Percentiles rank a stretch among this genome's conserved stretches.
phyloP scores from a whole-genome alignment of 92 coral and sea anemone genomes.

The Parazoanthus darwini region DNA sequence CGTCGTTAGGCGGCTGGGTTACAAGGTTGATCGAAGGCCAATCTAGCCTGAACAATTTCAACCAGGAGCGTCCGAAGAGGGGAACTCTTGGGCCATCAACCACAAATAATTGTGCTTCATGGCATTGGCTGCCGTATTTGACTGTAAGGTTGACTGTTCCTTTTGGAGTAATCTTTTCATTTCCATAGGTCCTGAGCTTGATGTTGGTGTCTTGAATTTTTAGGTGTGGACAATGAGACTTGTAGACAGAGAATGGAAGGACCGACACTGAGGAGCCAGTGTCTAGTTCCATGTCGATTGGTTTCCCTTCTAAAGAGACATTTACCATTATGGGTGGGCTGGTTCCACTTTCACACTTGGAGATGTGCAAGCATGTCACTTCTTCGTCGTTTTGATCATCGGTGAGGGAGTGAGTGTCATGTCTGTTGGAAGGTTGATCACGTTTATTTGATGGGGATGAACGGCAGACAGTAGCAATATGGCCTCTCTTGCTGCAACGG shows the following conservation, averaged over 20 bases:
- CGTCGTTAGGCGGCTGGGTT: conserved; percentile 6
- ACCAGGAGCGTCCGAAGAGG: conserved; percentile 45
- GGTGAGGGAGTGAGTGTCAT: conserved; percentile 26
- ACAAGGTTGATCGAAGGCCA: conserved; percentile 44
- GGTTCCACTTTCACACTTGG: conserved; percentile 7
- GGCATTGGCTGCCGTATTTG: conserved; percentile 25
- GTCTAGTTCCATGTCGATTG: conserved; percentile 39
- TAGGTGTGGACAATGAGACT: conserved; percentile 9
- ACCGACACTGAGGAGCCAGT: conserved; percentile 44
- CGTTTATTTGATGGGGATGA: conserved; percentile 23
- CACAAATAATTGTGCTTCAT: conserved; percentile 31
- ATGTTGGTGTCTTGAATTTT: conserved; percentile 4
- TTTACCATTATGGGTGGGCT: conserved; percentile 34
- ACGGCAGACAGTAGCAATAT: conserved; percentile 20
- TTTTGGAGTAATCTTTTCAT: background rate
- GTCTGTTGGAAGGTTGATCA: conserved; percentile 21
- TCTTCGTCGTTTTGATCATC: conserved; percentile 21
- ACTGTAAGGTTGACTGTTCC: conserved; percentile 16
- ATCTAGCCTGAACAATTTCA: conserved; percentile 38
- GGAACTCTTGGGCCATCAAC: conserved; percentile 43
- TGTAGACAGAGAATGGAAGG: conserved; percentile 17
- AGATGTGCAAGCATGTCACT: background rate
- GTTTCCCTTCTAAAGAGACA: conserved; percentile 21
- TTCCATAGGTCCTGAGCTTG: conserved; percentile 5
- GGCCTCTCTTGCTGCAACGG: conserved; percentile 19